Conservation (phyloP, 2,113 vertebrate genomes). For the Haliaeetus leucogaster region DNA sequence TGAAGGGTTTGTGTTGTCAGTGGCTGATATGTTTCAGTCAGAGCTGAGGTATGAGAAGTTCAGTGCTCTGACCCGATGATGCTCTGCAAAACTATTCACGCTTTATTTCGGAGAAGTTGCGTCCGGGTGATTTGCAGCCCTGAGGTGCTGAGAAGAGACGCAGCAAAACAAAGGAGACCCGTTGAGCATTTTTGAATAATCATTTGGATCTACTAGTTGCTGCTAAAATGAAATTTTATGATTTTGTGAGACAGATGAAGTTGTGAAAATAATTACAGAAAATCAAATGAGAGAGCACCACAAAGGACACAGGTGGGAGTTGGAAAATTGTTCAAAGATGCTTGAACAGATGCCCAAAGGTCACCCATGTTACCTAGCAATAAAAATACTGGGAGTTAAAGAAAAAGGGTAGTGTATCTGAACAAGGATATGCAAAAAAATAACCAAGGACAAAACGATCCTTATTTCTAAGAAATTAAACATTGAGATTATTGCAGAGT, state of each 20-base stretch:
- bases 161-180: neutral
- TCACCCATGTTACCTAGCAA: neutral
- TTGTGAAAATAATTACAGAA: constrained; percentile 15
- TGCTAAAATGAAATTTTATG: constrained; percentile 1
- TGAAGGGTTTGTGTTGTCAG: neutral
- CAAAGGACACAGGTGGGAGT: neutral
- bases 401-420: neutral
- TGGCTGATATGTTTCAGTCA: neutral
- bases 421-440: constrained; percentile 17
- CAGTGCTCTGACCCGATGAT: neutral
- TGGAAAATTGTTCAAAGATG: neutral
- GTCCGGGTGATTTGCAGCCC: neutral
- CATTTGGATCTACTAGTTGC: neutral
- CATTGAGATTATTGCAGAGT: neutral
- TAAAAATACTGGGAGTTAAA: constrained; percentile 5
- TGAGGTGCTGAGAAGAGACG: neutral
- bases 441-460: neutral
- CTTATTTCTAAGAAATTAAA: neutral
- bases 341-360: constrained; percentile 33
- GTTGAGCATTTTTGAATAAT: neutral
- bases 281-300: constrained; percentile 5
- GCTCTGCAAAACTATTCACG: neutral
- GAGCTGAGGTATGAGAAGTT: neutral
- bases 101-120: neutral
- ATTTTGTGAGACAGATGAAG: constrained; percentile 24